Base-by-base conservation (phyloP, 2,797 vertebrate genomes). In the Oreochromis mossambicus region DNA sequence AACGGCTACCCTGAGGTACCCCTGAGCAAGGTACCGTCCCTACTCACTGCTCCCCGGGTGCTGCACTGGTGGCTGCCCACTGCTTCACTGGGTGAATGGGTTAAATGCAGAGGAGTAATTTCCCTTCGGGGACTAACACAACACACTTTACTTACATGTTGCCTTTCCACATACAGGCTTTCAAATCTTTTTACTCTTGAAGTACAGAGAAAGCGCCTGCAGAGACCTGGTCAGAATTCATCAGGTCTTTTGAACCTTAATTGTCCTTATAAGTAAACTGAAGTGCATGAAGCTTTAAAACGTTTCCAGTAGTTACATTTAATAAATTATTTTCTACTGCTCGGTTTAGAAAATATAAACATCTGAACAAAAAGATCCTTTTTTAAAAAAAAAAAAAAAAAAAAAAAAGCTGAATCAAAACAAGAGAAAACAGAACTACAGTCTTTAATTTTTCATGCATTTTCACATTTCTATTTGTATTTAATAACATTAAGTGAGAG, bases 201-300 rank as follows among this genome's bases (percentile, higher is more conserved):
- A 41, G 38, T 41, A 41, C 34, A 36, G 34, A 34, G 36, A 9
- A 3, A 38, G 10, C 4, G 5, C 38, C 32, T 63, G 32, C 4
- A 63, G 32, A 5, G 10, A 12, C 17, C 17, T n/a, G 58, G 32
- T n/a, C 32, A 2, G 32, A 12, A 7, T 19, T 12, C 2, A 63
- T n/a, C 17, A 63, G 32, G 56, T 34, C 32, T 63, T 36, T 5
- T 11, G 17, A 5, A n/a, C 32, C 4, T 5, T 61, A 56, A 9
- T 2, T 9, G 14, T 32, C 8, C 0, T 32, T 0, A 29, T 17
- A 36, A 63, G 17, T 36, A 32, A 34, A 61, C 5, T 61, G 1
- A 61, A 17, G 55, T 6, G 3, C 5, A 32, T 10, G 0, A 17
- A 19, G 32, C 32, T 36, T 19, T 7, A n/a, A 61, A 0, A 36